These are phyloP conservation scores for Erebia epiphron DNA, from an alignment of 2,888 invertebrate genomes.

Conservation along the genomic window DNA sequence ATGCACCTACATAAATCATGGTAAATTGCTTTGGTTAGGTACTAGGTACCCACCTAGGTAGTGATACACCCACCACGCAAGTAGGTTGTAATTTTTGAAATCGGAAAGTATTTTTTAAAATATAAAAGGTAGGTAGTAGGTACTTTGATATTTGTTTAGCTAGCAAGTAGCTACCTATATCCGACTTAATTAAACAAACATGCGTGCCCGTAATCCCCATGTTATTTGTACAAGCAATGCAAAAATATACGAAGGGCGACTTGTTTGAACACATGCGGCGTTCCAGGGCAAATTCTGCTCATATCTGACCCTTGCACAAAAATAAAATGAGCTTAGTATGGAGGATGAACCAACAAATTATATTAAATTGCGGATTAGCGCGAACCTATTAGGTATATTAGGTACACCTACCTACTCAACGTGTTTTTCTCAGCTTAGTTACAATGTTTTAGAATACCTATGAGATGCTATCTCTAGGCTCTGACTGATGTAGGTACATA, in stretches of 20 bases:
- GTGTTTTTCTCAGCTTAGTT: no score
- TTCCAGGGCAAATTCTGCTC: constrained; percentile 27
- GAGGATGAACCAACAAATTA: constrained; percentile 15
- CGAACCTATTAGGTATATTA: background rate
- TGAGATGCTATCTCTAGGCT: no score
- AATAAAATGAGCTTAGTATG: constrained; percentile 23
- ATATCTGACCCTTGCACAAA: constrained; percentile 29
- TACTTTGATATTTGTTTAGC: no score
- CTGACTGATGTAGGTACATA: no score
- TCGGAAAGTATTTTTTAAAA: no score
- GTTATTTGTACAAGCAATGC: constrained; percentile 36
- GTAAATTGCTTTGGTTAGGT: no score
- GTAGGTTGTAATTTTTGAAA: no score
- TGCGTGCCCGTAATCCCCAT: constrained; percentile 34
- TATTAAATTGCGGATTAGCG: background rate
- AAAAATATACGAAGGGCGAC: constrained; percentile 37
- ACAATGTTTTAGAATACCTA: no score
- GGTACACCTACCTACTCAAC: background rate
- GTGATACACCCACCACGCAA: no score
- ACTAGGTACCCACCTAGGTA: no score
- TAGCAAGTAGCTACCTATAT: background rate
- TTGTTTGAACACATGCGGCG: constrained; percentile 39
- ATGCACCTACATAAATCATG: no score
- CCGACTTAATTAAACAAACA: constrained; percentile 35
- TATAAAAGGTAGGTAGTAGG: no score